Conservation (phyloP, 1,140 invertebrate species). For the Psix sp. region DNA sequence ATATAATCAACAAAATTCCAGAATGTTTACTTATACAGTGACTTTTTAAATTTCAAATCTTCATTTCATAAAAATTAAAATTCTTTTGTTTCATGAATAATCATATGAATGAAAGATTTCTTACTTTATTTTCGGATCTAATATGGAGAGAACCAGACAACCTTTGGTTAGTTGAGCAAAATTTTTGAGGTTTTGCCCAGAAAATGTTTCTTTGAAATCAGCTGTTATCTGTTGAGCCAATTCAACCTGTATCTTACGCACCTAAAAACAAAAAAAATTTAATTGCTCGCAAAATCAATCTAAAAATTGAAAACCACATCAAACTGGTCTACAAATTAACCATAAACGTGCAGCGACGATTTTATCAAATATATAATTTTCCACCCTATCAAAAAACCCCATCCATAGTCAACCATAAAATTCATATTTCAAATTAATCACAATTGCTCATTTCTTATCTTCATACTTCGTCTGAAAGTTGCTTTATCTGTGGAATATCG, state of each 20-base stretch:
- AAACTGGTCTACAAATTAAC: too few relatives aligned
- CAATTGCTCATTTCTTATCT: too few relatives aligned
- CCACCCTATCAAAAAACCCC: too few relatives aligned
- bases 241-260: constrained; percentile 89
- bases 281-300: constrained; percentile 6
- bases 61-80: too few relatives aligned
- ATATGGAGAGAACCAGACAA: constrained; percentile 92
- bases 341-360: too few relatives aligned
- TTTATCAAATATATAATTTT: too few relatives aligned
- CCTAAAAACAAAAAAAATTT: constrained; percentile 75
- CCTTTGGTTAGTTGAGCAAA: constrained; percentile 91
- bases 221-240: constrained; percentile 93
- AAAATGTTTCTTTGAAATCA: constrained; percentile 97
- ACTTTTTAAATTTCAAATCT: constrained; percentile 2
- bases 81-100: too few relatives aligned
- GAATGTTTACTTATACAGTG: not conserved
- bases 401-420: too few relatives aligned
- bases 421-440: too few relatives aligned
- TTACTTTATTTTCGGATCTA: constrained; percentile 93
- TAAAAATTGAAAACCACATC: too few relatives aligned
- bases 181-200: constrained; percentile 84
- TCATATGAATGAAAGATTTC: constrained; percentile 47
- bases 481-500: constrained; percentile 91
- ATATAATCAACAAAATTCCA: too few relatives aligned
- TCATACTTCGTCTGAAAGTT: constrained; percentile 86